These are phyloP conservation scores for Dryomyza anilis DNA, from an alignment of 2,888 invertebrate species.

Conservation along the genomic window DNA sequence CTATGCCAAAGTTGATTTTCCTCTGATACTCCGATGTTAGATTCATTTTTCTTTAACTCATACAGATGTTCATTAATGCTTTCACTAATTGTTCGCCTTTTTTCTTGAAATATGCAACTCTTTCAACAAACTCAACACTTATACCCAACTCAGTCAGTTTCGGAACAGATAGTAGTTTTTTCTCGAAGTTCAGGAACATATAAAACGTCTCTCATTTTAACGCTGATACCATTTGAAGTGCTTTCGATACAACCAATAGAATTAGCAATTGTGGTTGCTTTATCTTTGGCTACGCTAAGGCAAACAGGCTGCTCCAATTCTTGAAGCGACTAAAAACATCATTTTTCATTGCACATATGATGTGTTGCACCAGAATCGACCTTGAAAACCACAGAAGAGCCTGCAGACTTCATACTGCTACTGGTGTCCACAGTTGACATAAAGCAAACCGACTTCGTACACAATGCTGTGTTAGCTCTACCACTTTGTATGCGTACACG, in stretches of 20 bases:
- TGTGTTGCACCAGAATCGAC: background rate
- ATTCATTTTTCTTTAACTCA: background rate
- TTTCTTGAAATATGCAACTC: background rate
- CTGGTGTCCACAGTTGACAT: background rate
- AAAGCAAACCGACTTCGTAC: conserved; percentile 10
- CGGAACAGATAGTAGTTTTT: background rate
- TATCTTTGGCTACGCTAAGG: background rate
- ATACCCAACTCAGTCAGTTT: background rate
- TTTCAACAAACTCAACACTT: background rate
- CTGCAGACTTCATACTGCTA: background rate
- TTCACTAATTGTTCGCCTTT: background rate
- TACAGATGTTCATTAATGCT: background rate
- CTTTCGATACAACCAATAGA: background rate
- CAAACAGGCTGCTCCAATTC: background rate
- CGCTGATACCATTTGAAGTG: no score
- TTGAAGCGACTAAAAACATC: no score
- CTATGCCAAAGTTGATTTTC: no score
- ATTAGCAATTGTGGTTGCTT: background rate
- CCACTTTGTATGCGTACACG: background rate
- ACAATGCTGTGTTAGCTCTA: background rate
- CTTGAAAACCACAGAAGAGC: no score
- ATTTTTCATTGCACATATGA: background rate
- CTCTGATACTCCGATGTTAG: background rate
- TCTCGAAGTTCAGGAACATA: background rate
- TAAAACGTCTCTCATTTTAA: background rate